Evolutionary conservation across 2,888 invertebrate species (phyloP).

Genomic region (Drymonia ruficornis): DNA sequence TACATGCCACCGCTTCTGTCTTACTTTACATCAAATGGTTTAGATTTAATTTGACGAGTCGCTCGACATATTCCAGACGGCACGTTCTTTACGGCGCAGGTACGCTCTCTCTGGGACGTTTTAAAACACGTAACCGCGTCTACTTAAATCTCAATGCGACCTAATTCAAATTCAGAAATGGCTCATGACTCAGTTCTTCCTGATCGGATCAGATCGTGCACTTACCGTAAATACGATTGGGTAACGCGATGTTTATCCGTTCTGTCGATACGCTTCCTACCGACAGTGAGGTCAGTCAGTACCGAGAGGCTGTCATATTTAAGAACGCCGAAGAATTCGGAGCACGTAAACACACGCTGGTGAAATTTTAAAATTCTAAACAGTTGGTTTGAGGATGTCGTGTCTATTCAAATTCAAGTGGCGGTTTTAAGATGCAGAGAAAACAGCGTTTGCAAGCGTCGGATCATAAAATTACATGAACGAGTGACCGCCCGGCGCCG

Average conservation of each 20-base stretch:
- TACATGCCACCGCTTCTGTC: conserved; percentile 48
- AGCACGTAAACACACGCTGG: conserved; percentile 58
- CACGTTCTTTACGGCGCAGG: conserved; percentile 21
- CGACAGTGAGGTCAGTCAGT: conserved; percentile 23
- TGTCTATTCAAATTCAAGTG: conserved; percentile 60
- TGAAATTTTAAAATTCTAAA: conserved; percentile 70
- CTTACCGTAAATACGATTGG: conserved; percentile 58
- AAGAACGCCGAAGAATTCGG: conserved; percentile 47
- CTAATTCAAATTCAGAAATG: conserved; percentile 64
- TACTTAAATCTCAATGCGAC: conserved; percentile 59
- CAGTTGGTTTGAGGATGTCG: conserved; percentile 53
- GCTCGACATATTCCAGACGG: conserved; percentile 20
- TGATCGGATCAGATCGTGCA: conserved; percentile 54
- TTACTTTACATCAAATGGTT: conserved; percentile 34
- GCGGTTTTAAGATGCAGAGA: conserved; percentile 59
- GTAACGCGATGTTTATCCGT: conserved; percentile 66
- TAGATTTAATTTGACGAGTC: conserved; percentile 35
- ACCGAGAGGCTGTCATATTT: conserved; percentile 41
- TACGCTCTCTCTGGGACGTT: conserved; percentile 24
- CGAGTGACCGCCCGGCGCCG: conserved; percentile 74
- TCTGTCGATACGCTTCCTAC: conserved; percentile 58
- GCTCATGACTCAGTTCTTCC: conserved; percentile 64
- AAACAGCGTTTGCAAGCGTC: conserved; percentile 64
- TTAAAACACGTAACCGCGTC: conserved; percentile 49
- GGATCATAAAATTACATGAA: conserved; percentile 76